Percentiles rank a stretch among this genome's conserved stretches.
phyloP scores from a whole-genome alignment of 2,797 vertebrate species.

The Schizopygopsis malacanthus region DNA sequence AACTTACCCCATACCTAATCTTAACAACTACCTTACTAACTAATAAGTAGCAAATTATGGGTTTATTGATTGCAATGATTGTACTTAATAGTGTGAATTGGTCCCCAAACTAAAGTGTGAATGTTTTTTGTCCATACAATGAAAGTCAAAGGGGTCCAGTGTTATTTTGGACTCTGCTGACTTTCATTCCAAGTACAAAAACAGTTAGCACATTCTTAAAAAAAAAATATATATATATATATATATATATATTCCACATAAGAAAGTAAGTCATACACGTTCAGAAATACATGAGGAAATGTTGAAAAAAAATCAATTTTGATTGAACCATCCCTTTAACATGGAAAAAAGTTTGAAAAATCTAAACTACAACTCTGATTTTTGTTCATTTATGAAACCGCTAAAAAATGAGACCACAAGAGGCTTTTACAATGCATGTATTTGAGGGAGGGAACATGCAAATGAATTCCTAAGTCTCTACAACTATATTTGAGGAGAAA shows the following conservation, averaged over 20 bases:
- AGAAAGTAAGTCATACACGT: neutral
- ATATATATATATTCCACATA: no score
- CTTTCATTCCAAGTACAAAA: neutral
- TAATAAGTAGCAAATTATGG: neutral
- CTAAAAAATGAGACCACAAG: neutral
- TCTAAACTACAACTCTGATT: neutral
- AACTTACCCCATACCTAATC: neutral
- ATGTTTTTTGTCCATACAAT: neutral
- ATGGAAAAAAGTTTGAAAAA: slow-evolving; percentile 1
- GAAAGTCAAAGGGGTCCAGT: neutral
- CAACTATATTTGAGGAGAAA: slow-evolving; percentile 6
- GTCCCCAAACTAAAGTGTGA: neutral
- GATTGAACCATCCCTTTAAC: neutral
- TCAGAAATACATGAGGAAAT: neutral
- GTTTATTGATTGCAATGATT: neutral
- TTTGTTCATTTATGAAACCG: neutral
- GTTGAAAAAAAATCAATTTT: neutral
- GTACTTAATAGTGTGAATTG: neutral
- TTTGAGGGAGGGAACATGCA: neutral
- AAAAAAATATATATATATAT: no score
- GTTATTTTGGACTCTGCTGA: neutral
- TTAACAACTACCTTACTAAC: neutral
- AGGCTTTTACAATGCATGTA: neutral
- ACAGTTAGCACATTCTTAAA: neutral
- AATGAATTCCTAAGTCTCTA: neutral